These are phyloP conservation scores for Micromussa lordhowensis DNA, from an alignment of 92 coral and sea anemone genomes.

Conservation along the genomic window DNA sequence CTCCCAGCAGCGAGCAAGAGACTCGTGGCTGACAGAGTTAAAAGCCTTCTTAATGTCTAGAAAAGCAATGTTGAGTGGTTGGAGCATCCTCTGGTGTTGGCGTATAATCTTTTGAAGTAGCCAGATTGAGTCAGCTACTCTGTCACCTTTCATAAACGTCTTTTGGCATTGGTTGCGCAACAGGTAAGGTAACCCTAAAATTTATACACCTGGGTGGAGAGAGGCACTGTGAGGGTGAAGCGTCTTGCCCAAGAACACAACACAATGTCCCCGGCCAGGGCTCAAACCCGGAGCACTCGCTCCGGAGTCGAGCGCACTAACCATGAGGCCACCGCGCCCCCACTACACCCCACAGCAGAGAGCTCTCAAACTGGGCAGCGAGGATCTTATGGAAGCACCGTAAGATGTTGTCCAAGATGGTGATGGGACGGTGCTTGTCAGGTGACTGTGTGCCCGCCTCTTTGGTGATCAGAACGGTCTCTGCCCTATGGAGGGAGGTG, in stretches of 20 bases:
- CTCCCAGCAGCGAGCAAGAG: background rate
- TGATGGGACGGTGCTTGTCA: slow-evolving; percentile 34
- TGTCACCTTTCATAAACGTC: background rate
- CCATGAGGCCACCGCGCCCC: no score
- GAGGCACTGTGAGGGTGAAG: no score
- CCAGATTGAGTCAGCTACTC: slow-evolving; percentile 10
- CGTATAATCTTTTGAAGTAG: background rate
- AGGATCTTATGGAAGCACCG: slow-evolving; percentile 33
- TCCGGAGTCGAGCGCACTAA: no score
- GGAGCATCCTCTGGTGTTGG: background rate
- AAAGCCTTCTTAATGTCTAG: slow-evolving; percentile 27
- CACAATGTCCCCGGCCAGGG: no score
- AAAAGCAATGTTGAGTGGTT: slow-evolving; percentile 1
- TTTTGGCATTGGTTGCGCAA: no score
- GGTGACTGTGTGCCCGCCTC: background rate
- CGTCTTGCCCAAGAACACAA: no score
- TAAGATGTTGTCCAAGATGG: slow-evolving; percentile 1
- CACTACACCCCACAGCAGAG: background rate
- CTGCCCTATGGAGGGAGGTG: background rate
- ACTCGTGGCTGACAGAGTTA: slow-evolving; percentile 15
- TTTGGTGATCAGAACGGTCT: slow-evolving; percentile 3
- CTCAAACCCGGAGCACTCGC: no score
- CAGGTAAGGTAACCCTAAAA: no score
- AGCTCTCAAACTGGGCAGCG: background rate
- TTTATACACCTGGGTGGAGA: no score